Evolutionary conservation across 1,140 invertebrate species (phyloP).

Genomic region (Pogonomyrmex barbatus): DNA sequence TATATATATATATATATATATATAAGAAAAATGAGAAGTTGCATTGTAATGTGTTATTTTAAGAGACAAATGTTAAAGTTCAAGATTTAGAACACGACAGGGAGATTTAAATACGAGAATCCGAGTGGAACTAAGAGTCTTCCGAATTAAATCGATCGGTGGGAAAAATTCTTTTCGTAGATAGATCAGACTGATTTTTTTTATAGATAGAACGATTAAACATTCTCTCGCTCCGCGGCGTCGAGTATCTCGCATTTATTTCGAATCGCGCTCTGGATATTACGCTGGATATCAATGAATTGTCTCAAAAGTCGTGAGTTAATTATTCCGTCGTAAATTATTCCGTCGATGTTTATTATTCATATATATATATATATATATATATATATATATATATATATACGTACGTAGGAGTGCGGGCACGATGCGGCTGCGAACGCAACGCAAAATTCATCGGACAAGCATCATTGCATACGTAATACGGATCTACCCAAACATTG

Average conservation of each 20-base stretch:
- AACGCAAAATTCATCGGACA: slow-evolving; percentile 26
- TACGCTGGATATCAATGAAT: neutral
- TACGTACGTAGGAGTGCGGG: neutral
- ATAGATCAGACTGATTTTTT: neutral
- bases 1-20: no score
- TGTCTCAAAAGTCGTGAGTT: neutral
- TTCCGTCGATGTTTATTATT: slow-evolving; percentile 42
- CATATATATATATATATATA: no score
- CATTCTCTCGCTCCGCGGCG: neutral
- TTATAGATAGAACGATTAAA: neutral
- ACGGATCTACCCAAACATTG: slow-evolving; percentile 28
- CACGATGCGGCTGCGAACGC: neutral
- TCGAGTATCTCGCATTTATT: slow-evolving; percentile 3
- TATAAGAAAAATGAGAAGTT: neutral
- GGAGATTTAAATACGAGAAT: neutral
- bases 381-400: no score
- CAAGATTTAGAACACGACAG: neutral
- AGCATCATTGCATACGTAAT: slow-evolving; percentile 1
- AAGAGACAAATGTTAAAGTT: neutral
- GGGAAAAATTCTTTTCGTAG: neutral
- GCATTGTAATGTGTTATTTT: neutral
- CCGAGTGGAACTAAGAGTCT: neutral
- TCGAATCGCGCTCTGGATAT: neutral
- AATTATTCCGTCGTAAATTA: neutral
- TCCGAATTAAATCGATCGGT: neutral